Evolutionary conservation across 2,113 vertebrate species (phyloP).

Genomic region (Craseonycteris thonglongyai): DNA sequence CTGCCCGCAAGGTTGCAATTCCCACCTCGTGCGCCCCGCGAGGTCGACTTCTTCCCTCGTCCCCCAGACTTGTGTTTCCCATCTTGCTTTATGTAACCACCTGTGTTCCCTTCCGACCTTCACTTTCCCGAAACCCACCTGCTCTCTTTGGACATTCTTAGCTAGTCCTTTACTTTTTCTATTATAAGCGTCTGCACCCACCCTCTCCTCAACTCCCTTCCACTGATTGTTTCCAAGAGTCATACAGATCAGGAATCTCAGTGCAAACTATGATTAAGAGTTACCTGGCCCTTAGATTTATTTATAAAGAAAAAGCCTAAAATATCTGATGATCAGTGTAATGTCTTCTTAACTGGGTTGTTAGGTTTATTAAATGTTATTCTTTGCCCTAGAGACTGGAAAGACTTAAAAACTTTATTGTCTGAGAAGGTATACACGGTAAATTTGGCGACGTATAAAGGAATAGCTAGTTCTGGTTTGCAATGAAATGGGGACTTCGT

Average conservation of each 20-base stretch:
- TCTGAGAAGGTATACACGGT: background rate
- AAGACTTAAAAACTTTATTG: background rate
- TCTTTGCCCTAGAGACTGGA: background rate
- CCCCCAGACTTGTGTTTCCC: background rate
- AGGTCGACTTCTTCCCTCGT: background rate
- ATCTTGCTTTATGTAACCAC: background rate
- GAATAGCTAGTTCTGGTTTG: background rate
- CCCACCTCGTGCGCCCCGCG: background rate
- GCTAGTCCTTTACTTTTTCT: background rate
- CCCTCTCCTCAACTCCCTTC: background rate
- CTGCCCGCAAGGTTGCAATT: background rate
- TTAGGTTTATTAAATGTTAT: background rate
- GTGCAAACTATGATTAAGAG: accelerated
- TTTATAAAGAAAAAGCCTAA: background rate
- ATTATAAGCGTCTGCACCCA: background rate
- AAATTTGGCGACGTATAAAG: background rate
- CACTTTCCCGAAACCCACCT: background rate
- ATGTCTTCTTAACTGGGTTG: background rate
- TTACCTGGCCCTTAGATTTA: background rate
- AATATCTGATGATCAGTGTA: background rate
- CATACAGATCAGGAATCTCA: background rate
- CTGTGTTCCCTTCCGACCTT: background rate
- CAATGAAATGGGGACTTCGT: background rate
- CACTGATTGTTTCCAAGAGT: background rate
- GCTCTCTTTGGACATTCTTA: background rate